Base-by-base conservation (phyloP, 2,797 vertebrate genomes). In the Perodicticus potto region DNA sequence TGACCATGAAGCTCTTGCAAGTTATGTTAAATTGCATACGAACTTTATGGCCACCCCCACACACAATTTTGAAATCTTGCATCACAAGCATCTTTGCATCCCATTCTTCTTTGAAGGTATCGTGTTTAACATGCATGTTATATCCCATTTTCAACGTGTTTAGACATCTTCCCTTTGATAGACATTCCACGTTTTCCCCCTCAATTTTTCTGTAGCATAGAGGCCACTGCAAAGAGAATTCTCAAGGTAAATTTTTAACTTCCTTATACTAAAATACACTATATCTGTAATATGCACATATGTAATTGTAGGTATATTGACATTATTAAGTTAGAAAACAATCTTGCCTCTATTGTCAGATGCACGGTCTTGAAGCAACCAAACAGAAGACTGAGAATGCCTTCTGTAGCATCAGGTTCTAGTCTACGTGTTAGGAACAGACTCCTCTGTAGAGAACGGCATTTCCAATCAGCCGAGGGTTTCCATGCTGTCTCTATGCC, bases 21-120 rank as follows among this genome's bases (percentile, higher is more conserved):
- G 49, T 14, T 53, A 53, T 53, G 16, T 53, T 53, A 53, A 16
- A 16, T 53, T 53, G 49, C 49, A 16, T 16, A 17, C 14, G 4
- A 53, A 53, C 49, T 53, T 53, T 53, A 53, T 16, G 49, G 49
- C 49, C 49, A 53, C 49, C 14, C 49, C 14, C 7, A n/a, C 55
- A 72, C n/a, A 7, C 23, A 16, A 29, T 23, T 87, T 45, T 89
- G 77, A 93, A 89, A 34, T 4, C 57, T 76, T 90, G 6, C 22
- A 76, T 80, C 45, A 10, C 73, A 85, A 84, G 59, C 4, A n/a
- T 43, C 17, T 86, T 74, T 57, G 16, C 6, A 59, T 70, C 10
- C 78, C n/a, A 73, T 45, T 78, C 63, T 72, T 45, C 86, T 95
- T 80, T 76, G 67, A 94, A 95, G 78, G 23, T 3, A 57, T 6